Percentiles rank a stretch among this genome's conserved stretches.
These are phyloP conservation scores for Sciaenops ocellatus DNA, from an alignment of 2,797 vertebrate genomes.

Conservation along the genomic window DNA sequence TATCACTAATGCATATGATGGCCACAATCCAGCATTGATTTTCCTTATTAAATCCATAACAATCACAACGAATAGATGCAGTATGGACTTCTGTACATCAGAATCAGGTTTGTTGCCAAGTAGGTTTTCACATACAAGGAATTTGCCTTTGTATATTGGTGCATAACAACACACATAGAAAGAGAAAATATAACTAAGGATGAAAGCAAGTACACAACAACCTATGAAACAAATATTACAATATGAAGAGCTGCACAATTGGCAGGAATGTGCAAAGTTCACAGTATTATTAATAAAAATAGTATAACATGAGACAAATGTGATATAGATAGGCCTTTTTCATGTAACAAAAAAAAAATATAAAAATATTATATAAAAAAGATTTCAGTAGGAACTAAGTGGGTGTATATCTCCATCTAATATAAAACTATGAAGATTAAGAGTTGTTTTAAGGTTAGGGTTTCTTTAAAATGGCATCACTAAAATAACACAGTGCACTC, in stretches of 20 bases:
- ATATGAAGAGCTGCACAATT: too few species aligned
- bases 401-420: neutral
- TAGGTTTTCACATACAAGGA: too few species aligned
- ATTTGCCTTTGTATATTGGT: too few species aligned
- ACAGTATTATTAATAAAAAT: too few species aligned
- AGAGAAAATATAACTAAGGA: too few species aligned
- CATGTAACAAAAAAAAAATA: too few species aligned
- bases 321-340: too few species aligned
- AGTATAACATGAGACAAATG: too few species aligned
- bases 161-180: too few species aligned
- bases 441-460: neutral
- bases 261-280: too few species aligned
- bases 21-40: slow-evolving; percentile 1
- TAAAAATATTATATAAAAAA: neutral
- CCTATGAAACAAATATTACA: neutral
- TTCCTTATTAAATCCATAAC: neutral
- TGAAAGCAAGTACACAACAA: neutral
- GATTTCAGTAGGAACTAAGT: neutral
- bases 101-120: too few species aligned
- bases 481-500: too few species aligned
- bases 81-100: neutral
- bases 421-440: neutral
- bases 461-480: neutral
- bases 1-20: slow-evolving; percentile 1
- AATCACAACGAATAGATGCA: neutral